These are phyloP conservation scores for Laspeyria flexula DNA, from an alignment of 2,888 invertebrate species.

Conservation along the genomic window DNA sequence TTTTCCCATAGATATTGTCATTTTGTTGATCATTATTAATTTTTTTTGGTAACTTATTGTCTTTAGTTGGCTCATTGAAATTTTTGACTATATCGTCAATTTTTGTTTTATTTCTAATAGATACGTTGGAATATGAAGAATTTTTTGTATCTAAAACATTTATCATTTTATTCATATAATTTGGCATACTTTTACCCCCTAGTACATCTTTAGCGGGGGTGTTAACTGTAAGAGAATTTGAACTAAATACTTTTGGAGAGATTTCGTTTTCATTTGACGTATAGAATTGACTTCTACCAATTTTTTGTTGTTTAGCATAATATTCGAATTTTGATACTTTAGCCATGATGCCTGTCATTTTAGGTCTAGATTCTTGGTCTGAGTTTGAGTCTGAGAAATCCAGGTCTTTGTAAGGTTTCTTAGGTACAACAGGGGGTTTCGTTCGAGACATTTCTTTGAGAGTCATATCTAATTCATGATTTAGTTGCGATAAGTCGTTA, in stretches of 20 bases:
- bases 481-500: conserved; percentile 66
- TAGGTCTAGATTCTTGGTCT: conserved; percentile 76
- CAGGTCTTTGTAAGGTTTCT: conserved; percentile 84
- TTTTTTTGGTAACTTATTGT: conserved; percentile 71
- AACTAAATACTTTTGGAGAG: conserved; percentile 93
- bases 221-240: conserved; percentile 91
- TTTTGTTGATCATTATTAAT: conserved; percentile 74
- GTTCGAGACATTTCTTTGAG: conserved; percentile 83
- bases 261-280: conserved; percentile 76
- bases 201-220: conserved; percentile 93
- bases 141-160: conserved; percentile 70
- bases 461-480: conserved; percentile 78
- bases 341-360: conserved; percentile 87
- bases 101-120: conserved; percentile 74
- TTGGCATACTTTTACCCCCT: conserved; percentile 87
- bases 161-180: conserved; percentile 87
- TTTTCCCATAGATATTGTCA: conserved; percentile 78
- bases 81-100: conserved; percentile 81
- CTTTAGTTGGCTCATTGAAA: conserved; percentile 69
- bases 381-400: conserved; percentile 80
- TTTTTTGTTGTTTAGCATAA: conserved; percentile 88
- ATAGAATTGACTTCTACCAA: conserved; percentile 77
- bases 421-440: conserved; percentile 89
- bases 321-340: conserved; percentile 94
- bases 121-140: conserved; percentile 75